Percentiles rank a stretch among this genome's conserved stretches.
Conservation (phyloP, 2,113 vertebrate genomes). For the Geothlypis trichas region DNA sequence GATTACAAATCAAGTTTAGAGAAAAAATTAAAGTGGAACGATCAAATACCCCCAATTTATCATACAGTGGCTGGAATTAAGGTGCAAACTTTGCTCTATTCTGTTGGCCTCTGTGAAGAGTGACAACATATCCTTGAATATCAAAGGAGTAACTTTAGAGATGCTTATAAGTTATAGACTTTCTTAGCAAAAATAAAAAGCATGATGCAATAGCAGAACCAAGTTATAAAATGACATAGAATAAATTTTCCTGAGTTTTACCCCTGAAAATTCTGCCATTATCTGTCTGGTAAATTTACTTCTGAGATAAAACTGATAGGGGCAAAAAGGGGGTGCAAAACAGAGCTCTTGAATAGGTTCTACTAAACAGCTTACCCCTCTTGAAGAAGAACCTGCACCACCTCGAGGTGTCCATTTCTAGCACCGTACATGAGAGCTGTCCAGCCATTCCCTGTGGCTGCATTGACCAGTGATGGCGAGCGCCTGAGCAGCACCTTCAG, state of each 20-base stretch:
- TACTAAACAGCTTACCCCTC: conserved; percentile 77
- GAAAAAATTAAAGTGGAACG: neutral
- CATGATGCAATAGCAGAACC: neutral
- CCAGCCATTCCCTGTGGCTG: conserved; percentile 83
- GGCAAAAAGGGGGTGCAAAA: neutral
- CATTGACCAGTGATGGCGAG: conserved; percentile 78
- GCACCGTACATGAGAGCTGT: conserved; percentile 90
- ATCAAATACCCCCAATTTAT: neutral
- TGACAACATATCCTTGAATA: neutral
- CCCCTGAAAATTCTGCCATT: neutral
- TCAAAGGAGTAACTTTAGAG: neutral
- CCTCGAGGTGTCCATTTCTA: conserved; percentile 83
- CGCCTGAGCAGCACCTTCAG: conserved; percentile 73
- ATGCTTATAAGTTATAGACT: neutral
- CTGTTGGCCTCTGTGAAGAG: neutral
- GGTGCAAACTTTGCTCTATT: neutral
- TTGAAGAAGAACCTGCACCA: conserved; percentile 79
- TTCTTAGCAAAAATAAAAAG: neutral
- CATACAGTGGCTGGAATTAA: neutral
- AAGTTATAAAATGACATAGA: neutral
- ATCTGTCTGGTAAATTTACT: neutral
- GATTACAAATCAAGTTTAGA: neutral
- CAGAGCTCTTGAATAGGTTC: neutral
- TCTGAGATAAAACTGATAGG: accelerated
- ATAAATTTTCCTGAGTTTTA: neutral